phyloP scores from a whole-genome alignment of 2,113 vertebrate genomes.

The Odocoileus virginianus region DNA sequence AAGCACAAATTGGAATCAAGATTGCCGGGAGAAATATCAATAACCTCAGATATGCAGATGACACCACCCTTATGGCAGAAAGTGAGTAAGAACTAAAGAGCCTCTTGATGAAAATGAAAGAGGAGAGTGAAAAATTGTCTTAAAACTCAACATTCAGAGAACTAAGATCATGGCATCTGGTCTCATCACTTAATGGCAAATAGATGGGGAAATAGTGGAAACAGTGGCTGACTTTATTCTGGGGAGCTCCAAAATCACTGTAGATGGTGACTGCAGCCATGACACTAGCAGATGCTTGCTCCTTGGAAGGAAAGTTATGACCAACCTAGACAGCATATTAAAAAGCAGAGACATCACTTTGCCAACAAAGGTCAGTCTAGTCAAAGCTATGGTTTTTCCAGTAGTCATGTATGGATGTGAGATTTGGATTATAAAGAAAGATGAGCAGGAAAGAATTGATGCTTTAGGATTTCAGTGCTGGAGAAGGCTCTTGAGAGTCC shows the following conservation, averaged over 20 bases:
- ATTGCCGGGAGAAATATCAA: not conserved
- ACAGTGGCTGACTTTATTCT: not conserved
- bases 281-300: not conserved
- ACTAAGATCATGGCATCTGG: not conserved
- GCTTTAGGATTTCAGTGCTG: not conserved
- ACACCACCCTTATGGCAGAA: not conserved
- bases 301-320: not conserved
- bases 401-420: not conserved
- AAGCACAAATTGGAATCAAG: not conserved
- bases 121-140: not conserved
- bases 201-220: not conserved
- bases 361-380: accelerated
- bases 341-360: not conserved
- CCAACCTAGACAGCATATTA: not conserved
- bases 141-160: not conserved
- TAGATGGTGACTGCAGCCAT: not conserved
- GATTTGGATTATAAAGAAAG: not conserved
- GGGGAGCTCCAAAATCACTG: not conserved
- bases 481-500: not conserved
- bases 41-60: not conserved
- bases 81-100: not conserved
- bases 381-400: not conserved
- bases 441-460: accelerated
- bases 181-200: not conserved
- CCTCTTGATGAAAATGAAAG: not conserved